phyloP scores from a whole-genome alignment of 92 coral and sea anemone species.

The Montipora capitata region DNA sequence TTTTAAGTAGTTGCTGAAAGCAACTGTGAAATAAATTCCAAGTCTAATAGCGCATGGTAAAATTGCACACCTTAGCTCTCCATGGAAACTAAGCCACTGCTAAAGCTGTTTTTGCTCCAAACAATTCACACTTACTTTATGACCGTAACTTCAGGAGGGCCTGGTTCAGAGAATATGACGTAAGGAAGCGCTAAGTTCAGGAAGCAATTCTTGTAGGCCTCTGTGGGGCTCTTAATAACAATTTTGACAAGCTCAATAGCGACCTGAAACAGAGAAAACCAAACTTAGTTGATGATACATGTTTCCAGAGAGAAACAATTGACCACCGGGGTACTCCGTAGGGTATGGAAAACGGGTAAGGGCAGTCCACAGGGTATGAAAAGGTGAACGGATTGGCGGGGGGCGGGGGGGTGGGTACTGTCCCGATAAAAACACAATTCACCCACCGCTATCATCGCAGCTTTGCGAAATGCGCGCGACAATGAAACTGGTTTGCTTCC shows the following conservation, averaged over 20 bases:
- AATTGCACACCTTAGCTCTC: background rate
- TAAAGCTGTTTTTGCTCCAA: background rate
- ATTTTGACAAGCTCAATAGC: constrained; percentile 91
- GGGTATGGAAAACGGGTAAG: too few relatives aligned
- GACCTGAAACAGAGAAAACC: constrained; percentile 65
- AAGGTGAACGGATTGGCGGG: too few relatives aligned
- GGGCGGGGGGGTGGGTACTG: too few relatives aligned
- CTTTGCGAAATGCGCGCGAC: background rate
- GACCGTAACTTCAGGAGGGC: constrained; percentile 83
- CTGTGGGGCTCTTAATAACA: constrained; percentile 70
- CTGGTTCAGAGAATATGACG: constrained; percentile 96
- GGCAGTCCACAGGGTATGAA: too few relatives aligned
- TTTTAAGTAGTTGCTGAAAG: too few relatives aligned
- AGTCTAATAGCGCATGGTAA: too few relatives aligned
- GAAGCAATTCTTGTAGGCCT: constrained; percentile 94
- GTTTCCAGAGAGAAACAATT: background rate
- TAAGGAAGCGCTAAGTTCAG: constrained; percentile 95
- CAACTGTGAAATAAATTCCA: too few relatives aligned
- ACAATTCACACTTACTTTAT: constrained; percentile 75
- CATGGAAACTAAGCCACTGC: background rate
- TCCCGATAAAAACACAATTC: too few relatives aligned
- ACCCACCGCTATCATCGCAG: too few relatives aligned
- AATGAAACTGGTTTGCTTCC: too few relatives aligned
- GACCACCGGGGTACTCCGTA: too few relatives aligned
- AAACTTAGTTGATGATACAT: background rate